These are phyloP conservation scores for Trachelus iudaicus DNA, from an alignment of 2,888 invertebrate species.

Conservation along the genomic window DNA sequence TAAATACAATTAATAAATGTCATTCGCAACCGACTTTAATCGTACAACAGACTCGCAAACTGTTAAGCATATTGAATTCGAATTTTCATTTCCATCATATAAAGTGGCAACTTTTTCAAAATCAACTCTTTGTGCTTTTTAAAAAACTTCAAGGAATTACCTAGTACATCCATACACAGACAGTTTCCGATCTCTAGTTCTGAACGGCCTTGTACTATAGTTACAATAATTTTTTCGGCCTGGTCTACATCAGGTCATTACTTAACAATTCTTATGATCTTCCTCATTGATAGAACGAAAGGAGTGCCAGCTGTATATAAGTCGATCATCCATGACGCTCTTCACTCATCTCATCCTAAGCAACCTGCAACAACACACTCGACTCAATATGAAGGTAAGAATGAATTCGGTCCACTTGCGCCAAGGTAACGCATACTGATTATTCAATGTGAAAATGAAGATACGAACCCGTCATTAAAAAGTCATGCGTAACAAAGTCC, in stretches of 20 bases:
- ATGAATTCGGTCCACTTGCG: background rate
- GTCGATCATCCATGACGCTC: conserved; percentile 8
- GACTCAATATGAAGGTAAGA: background rate
- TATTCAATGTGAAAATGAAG: background rate
- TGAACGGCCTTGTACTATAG: background rate
- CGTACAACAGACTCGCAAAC: background rate
- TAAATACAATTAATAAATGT: background rate
- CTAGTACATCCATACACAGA: background rate
- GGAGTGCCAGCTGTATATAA: conserved; percentile 13
- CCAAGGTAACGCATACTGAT: background rate
- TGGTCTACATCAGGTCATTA: conserved; percentile 13
- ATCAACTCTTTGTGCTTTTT: background rate
- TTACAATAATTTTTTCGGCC: background rate
- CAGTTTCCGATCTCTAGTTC: background rate
- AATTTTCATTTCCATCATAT: background rate
- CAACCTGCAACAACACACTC: background rate
- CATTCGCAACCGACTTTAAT: background rate
- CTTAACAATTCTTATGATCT: conserved; percentile 3
- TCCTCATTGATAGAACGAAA: conserved; percentile 8
- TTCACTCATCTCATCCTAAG: conserved; percentile 9
- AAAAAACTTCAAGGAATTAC: background rate
- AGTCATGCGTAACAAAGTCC: background rate
- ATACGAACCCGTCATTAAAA: background rate
- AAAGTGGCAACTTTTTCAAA: background rate
- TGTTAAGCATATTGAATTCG: background rate